Percentiles rank a stretch among this genome's conserved stretches.
Evolutionary conservation across 2,797 vertebrate species (phyloP).

Genomic region (Limosa lapponica): DNA sequence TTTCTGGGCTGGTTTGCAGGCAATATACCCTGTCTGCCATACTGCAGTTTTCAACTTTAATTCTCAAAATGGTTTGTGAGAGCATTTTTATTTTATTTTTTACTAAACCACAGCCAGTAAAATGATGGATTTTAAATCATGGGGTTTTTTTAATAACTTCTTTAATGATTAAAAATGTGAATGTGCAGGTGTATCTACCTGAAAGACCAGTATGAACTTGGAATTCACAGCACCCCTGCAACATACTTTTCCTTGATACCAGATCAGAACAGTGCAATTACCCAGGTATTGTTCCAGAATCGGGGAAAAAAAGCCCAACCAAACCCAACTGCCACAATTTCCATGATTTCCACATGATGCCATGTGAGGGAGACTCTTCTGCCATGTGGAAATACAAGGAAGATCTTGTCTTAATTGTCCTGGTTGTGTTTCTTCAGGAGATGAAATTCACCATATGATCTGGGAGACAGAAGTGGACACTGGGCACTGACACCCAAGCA

Average conservation of each 20-base stretch:
- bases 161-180: neutral
- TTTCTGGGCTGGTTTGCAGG: neutral
- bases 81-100: neutral
- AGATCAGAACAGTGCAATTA: neutral
- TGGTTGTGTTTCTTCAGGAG: neutral
- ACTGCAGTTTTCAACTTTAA: neutral
- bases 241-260: neutral
- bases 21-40: neutral
- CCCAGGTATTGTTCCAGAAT: neutral
- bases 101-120: neutral
- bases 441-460: fast-evolving
- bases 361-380: neutral
- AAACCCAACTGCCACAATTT: neutral
- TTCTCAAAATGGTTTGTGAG: neutral
- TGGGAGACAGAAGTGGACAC: neutral
- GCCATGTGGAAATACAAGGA: neutral
- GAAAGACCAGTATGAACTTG: neutral
- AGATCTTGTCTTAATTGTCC: neutral
- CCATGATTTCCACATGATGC: neutral
- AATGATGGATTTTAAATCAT: neutral
- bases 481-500: neutral
- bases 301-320: fast-evolving
- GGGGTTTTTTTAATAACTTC: fast-evolving
- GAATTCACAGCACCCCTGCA: neutral
- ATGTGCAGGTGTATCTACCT: neutral